Percentiles rank a stretch among this genome's conserved stretches.
phyloP scores from a whole-genome alignment of 2,888 invertebrate genomes.

The Dicyrtoma fusca region DNA sequence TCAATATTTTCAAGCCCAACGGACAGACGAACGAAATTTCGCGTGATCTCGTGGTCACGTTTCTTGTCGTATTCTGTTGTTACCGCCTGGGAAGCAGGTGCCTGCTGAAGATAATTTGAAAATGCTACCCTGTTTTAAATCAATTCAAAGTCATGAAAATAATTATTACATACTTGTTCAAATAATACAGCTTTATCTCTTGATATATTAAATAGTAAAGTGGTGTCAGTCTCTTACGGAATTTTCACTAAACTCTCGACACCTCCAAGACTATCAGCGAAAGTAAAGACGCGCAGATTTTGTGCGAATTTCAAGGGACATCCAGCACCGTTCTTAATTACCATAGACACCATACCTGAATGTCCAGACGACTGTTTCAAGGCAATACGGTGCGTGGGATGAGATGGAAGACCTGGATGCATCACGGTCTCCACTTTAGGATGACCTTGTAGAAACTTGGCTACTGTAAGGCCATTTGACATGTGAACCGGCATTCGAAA shows the following conservation, averaged over 20 bases:
- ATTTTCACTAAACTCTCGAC: slow-evolving; percentile 64
- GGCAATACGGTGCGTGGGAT: slow-evolving; percentile 61
- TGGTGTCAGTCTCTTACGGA: slow-evolving; percentile 60
- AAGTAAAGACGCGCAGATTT: slow-evolving; percentile 60
- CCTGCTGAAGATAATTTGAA: too few species aligned
- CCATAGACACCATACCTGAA: slow-evolving; percentile 65
- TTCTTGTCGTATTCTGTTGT: too few species aligned
- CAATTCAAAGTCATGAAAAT: too few species aligned
- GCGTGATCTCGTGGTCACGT: too few species aligned
- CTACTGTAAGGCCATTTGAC: slow-evolving; percentile 75
- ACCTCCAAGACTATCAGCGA: slow-evolving; percentile 65
- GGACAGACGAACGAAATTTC: slow-evolving; percentile 82
- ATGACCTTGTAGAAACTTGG: slow-evolving; percentile 79
- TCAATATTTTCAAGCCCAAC: slow-evolving; percentile 85
- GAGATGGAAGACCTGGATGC: slow-evolving; percentile 70
- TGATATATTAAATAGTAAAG: too few species aligned
- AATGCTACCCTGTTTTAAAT: too few species aligned
- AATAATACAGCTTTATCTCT: too few species aligned
- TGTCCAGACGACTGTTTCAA: slow-evolving; percentile 62
- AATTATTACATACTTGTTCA: too few species aligned
- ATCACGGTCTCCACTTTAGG: slow-evolving; percentile 77
- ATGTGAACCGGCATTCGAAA: slow-evolving; percentile 89
- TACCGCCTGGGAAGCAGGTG: too few species aligned
- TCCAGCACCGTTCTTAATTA: slow-evolving; percentile 61
- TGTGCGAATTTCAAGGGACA: slow-evolving; percentile 60